Conservation (phyloP, 2,888 invertebrate genomes). For the Anorthoa munda region DNA sequence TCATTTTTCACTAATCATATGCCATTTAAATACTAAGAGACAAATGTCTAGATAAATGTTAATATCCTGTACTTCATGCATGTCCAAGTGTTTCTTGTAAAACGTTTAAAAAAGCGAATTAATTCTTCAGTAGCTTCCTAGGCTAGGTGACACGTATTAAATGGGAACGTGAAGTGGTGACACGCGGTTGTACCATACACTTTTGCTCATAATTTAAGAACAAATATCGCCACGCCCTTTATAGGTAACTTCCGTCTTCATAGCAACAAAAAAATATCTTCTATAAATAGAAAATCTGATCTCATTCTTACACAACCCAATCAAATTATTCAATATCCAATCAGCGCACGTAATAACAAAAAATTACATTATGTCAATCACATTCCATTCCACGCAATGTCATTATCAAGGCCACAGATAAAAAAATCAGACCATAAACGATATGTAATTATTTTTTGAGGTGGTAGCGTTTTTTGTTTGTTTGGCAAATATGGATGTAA, state of each 20-base stretch:
- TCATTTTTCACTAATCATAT: conserved; percentile 3
- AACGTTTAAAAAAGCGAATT: background rate
- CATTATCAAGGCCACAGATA: conserved; percentile 63
- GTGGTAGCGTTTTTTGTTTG: conserved; percentile 29
- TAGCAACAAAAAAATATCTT: background rate
- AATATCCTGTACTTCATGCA: conserved; percentile 28
- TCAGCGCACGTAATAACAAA: conserved; percentile 30
- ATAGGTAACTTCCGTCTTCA: conserved; percentile 27
- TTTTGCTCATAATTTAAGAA: background rate
- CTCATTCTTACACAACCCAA: conserved; percentile 27
- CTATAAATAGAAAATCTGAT: conserved; percentile 24
- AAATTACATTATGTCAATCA: conserved; percentile 56
- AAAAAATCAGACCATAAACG: conserved; percentile 59
- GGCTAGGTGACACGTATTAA: background rate
- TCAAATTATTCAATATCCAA: conserved; percentile 43
- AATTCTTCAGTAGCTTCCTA: background rate
- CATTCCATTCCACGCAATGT: conserved; percentile 63
- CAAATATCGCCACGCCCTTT: conserved; percentile 13
- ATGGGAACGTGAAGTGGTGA: background rate
- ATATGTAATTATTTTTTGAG: conserved; percentile 51
- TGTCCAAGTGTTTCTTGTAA: background rate
- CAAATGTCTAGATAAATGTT: background rate
- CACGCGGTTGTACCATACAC: background rate
- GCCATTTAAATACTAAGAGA: conserved; percentile 1
- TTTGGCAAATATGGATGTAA: conserved; percentile 36